Conservation (phyloP, 1,140 invertebrate genomes). For the Goniozus legneri region DNA sequence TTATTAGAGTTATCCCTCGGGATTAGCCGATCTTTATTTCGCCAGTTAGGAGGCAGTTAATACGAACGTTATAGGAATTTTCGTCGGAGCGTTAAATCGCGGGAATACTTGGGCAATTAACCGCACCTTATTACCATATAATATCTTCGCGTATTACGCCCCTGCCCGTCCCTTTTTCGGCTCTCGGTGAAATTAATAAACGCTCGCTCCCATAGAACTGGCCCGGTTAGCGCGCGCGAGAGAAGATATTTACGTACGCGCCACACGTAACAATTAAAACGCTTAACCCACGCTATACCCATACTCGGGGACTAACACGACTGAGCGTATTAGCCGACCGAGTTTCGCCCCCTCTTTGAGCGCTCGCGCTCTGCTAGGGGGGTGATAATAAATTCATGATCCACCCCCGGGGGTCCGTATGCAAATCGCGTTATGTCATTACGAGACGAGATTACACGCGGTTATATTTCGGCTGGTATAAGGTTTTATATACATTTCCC, state of each 20-base stretch:
- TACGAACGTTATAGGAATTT: constrained; percentile 3
- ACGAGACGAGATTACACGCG: constrained; percentile 36
- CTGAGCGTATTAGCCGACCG: too few species aligned
- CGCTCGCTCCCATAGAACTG: constrained; percentile 1
- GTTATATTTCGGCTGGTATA: constrained; percentile 23
- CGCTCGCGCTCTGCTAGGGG: too few species aligned
- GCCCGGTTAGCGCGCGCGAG: neutral
- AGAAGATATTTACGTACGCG: neutral
- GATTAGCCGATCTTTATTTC: neutral
- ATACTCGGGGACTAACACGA: too few species aligned
- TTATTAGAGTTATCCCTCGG: neutral
- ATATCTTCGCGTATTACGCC: constrained; percentile 13
- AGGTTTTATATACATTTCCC: constrained; percentile 24
- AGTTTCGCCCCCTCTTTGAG: too few species aligned
- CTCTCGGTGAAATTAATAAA: constrained; percentile 26
- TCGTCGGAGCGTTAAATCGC: too few species aligned
- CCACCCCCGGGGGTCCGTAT: constrained; percentile 24
- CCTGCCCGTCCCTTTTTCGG: constrained; percentile 2
- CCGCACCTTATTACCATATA: constrained; percentile 23
- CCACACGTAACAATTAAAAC: too few species aligned
- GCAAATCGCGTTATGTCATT: constrained; percentile 37
- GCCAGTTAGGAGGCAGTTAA: neutral
- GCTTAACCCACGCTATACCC: too few species aligned
- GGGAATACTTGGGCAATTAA: constrained; percentile 22
- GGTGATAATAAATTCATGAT: constrained; percentile 39